Conservation (phyloP, 23 tunicate species). For the Aplidium turbinatum region DNA sequence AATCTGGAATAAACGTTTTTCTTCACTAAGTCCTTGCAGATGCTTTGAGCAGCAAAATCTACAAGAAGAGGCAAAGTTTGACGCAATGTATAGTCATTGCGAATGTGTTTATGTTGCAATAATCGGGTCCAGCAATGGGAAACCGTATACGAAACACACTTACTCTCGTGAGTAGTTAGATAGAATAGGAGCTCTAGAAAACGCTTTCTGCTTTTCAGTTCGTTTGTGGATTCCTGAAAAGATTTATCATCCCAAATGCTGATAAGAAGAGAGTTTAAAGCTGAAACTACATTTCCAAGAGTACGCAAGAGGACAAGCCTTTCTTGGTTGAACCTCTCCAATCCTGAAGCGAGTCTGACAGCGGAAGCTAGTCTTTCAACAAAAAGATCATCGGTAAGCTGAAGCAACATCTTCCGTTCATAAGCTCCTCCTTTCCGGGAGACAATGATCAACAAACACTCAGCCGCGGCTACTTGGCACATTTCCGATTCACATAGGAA, state of each 20-base stretch:
- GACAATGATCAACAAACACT: conserved; percentile 63
- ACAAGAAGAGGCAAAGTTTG: conserved; percentile 31
- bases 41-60: conserved; percentile 20
- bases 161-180: conserved; percentile 45
- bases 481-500: conserved; percentile 18
- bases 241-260: conserved; percentile 34
- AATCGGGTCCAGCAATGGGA: conserved; percentile 26
- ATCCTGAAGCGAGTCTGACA: conserved; percentile 4
- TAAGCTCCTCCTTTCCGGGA: conserved; percentile 53
- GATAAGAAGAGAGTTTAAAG: conserved; percentile 30
- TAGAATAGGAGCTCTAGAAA: conserved; percentile 52
- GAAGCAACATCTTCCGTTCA: conserved; percentile 45
- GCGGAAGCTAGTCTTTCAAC: conserved; percentile 22
- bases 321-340: conserved; percentile 12
- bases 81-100: conserved; percentile 39
- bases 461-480: conserved; percentile 49
- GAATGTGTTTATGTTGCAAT: conserved; percentile 31
- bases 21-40: conserved; percentile 3
- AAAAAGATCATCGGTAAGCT: conserved; percentile 28
- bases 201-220: conserved; percentile 13
- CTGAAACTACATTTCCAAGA: conserved; percentile 43
- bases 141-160: conserved; percentile 33
- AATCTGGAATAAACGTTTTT: conserved; percentile 15
- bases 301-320: conserved; percentile 36
- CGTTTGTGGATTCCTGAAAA: conserved; percentile 7